Evolutionary conservation across 2,113 vertebrate species (phyloP).

Genomic region (Mirounga angustirostris): DNA sequence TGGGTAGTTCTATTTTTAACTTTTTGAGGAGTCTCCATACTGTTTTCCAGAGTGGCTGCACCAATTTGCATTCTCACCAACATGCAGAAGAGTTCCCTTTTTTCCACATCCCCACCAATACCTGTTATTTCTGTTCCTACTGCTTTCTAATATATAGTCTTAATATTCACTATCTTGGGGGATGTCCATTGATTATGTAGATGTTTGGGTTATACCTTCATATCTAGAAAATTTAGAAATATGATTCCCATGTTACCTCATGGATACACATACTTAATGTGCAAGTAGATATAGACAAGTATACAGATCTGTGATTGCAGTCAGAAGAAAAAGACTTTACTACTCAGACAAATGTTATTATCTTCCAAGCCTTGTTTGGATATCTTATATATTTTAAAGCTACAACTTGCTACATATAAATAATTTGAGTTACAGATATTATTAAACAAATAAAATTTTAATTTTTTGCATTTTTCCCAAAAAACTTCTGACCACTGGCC

Average conservation of each 20-base stretch:
- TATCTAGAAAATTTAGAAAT: not conserved
- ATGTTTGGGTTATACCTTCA: not conserved
- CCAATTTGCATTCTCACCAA: not conserved
- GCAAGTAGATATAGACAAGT: not conserved
- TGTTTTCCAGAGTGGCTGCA: not conserved
- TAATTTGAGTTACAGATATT: conserved; percentile 78
- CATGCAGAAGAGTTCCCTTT: not conserved
- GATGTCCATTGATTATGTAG: not conserved
- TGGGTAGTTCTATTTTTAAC: not conserved
- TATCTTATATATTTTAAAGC: conserved; percentile 74
- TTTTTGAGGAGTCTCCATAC: not conserved
- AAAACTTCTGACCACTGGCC: conserved; percentile 4
- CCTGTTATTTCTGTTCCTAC: not conserved
- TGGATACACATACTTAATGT: not conserved
- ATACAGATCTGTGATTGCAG: not conserved
- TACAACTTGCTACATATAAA: conserved; percentile 67
- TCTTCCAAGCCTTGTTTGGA: conserved; percentile 70
- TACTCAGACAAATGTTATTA: conserved; percentile 73
- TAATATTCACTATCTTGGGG: not conserved
- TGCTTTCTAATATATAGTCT: not conserved
- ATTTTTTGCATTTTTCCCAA: conserved; percentile 60
- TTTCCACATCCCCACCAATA: not conserved
- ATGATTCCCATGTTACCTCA: not conserved
- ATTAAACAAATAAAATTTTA: conserved; percentile 73
- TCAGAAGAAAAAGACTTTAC: conserved; percentile 65